Evolutionary conservation across 2,797 vertebrate species (phyloP).

Genomic region (Streptopelia turtur): DNA sequence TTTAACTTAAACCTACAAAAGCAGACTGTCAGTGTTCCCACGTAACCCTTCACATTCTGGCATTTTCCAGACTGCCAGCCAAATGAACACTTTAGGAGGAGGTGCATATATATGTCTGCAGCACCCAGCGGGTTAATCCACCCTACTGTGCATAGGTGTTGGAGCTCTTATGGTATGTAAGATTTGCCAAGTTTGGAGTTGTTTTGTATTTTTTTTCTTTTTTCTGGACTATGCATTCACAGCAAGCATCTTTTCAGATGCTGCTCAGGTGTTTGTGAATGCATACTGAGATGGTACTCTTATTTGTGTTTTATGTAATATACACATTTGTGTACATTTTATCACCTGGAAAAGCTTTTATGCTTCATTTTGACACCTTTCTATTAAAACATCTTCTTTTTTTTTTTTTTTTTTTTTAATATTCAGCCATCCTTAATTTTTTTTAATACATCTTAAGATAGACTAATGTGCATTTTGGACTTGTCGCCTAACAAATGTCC

Average conservation of each 20-base stretch:
- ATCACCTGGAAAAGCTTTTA: background rate
- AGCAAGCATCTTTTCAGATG: slow-evolving; percentile 27
- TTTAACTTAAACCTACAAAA: slow-evolving; percentile 58
- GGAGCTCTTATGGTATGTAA: slow-evolving; percentile 78
- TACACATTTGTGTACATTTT: slow-evolving; percentile 10
- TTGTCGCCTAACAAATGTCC: slow-evolving; percentile 16
- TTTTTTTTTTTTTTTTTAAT: background rate
- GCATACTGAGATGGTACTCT: background rate
- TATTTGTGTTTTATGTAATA: slow-evolving; percentile 27
- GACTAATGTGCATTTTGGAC: background rate
- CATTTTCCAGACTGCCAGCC: slow-evolving; percentile 79
- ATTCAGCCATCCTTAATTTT: background rate
- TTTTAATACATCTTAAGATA: background rate
- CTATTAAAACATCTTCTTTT: background rate
- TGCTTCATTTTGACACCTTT: slow-evolving; percentile 23
- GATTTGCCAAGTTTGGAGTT: slow-evolving; percentile 66
- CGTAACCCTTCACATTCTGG: slow-evolving; percentile 77
- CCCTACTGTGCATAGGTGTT: slow-evolving; percentile 77
- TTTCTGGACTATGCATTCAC: slow-evolving; percentile 35
- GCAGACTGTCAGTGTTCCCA: slow-evolving; percentile 57
- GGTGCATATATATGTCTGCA: slow-evolving; percentile 71
- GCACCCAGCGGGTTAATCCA: slow-evolving; percentile 74
- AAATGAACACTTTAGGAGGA: slow-evolving; percentile 77
- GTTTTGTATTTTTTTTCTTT: slow-evolving; percentile 32
- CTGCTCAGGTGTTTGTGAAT: slow-evolving; percentile 36